Conservation (phyloP, 2,888 invertebrate genomes). For the Byasa hedistus region DNA sequence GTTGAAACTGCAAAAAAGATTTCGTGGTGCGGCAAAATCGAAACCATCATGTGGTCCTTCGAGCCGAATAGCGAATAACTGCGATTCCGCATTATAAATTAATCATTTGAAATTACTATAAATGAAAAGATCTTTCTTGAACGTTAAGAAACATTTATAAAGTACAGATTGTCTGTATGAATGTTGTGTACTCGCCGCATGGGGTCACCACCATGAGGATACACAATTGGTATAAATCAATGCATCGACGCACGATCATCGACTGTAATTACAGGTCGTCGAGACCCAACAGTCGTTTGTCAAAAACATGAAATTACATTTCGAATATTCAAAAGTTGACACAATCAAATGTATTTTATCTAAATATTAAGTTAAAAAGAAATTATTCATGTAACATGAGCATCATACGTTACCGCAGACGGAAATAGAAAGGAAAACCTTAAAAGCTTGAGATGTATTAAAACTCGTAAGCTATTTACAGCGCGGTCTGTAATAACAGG, state of each 20-base stretch:
- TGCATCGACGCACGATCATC: background rate
- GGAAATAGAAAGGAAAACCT: constrained; percentile 29
- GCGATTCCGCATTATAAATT: background rate
- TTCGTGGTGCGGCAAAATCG: background rate
- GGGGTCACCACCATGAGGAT: background rate
- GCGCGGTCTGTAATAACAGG: constrained; percentile 39
- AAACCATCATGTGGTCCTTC: background rate
- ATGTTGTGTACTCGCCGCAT: background rate
- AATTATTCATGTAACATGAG: constrained; percentile 31
- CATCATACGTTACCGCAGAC: constrained; percentile 33
- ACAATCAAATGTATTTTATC: background rate
- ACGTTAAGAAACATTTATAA: background rate
- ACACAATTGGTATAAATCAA: constrained; percentile 7
- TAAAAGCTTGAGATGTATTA: constrained; percentile 27
- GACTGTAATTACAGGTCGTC: too few species aligned
- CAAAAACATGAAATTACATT: too few species aligned
- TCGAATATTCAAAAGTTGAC: too few species aligned
- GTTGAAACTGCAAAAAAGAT: background rate
- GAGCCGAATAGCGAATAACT: background rate
- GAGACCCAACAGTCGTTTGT: too few species aligned
- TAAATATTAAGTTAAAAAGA: constrained; percentile 20
- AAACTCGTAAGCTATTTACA: constrained; percentile 57
- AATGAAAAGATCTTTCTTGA: background rate
- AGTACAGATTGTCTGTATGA: constrained; percentile 5
- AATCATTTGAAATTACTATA: constrained; percentile 6